Base-by-base conservation (phyloP, 2,113 vertebrate genomes). In the Raja brachyura region DNA sequence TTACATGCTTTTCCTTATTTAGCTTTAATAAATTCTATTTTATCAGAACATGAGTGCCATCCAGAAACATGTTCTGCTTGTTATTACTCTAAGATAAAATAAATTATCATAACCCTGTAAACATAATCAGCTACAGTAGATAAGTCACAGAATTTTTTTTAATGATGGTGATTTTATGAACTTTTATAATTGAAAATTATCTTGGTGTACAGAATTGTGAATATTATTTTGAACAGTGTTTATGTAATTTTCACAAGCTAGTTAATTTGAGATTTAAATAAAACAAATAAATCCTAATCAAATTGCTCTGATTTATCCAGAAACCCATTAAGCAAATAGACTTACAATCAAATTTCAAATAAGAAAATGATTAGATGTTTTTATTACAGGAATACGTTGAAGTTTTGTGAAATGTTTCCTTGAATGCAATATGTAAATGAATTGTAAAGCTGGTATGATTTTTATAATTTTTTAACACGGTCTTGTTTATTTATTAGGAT, bases 41-140 rank as follows among this genome's bases (percentile, higher is more conserved):
- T 97, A 97, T 97, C 96, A 97, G 96, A 97, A 97, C 94, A 95
- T 96, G 96, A 96, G 97, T 96, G 96, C 96, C 96, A 96, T 96
- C 96, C 96, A 96, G 97, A 98, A 98, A 98, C 97, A 98, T 96
- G 97, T 96, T 95, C 96, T 95, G 96, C 97, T 97, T 97, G 97
- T 98, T 97, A 97, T 96, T 94, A 93, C 95, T 28, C 93, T 95
- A 95, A 95, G 94, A 94, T 95, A 95, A 96, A 96, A 94, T 96
- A 96, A 96, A 95, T 96, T 96, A 95, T 95, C 93, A 92, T 92
- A 74, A 92, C 66, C 90, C 83, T 73, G 68, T 92, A 92, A 92
- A 92, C 31, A 92, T 92, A 92, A 92, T 73, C 63, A 90, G 66
- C 66, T 90, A 90, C 18, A 90, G 88, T 68, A 90, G 68, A 90